Conservation (phyloP, 1,140 invertebrate genomes). For the Lepidotrigona ventralis region DNA sequence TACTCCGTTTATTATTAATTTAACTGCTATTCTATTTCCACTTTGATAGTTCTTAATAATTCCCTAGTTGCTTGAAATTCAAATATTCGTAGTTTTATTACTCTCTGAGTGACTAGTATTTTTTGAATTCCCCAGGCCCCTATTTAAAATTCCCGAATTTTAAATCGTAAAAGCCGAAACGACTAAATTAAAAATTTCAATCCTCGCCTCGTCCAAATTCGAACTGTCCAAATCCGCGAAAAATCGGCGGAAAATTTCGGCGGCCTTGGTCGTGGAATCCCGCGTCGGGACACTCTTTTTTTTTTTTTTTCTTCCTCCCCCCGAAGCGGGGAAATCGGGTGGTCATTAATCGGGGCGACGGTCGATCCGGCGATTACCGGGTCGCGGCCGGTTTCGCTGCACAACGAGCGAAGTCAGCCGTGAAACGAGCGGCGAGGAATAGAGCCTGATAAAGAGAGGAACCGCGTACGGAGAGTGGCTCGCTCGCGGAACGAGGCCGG, state of each 20-base stretch:
- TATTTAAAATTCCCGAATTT: not conserved
- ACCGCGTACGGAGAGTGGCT: no score
- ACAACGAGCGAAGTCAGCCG: slow-evolving; percentile 24
- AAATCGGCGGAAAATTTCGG: not conserved
- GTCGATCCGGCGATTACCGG: slow-evolving; percentile 20
- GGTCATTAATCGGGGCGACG: slow-evolving; percentile 9
- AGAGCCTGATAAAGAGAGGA: not conserved
- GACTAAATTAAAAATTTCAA: not conserved
- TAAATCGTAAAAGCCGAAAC: not conserved
- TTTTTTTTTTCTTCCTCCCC: not conserved
- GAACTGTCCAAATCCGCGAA: not conserved
- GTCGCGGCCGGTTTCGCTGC: slow-evolving; percentile 17
- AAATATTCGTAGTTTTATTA: no score
- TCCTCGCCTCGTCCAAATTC: not conserved
- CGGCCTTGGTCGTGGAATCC: not conserved
- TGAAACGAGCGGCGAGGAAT: slow-evolving; percentile 24
- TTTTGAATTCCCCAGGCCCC: not conserved
- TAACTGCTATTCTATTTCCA: not conserved
- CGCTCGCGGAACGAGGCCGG: slow-evolving; percentile 17
- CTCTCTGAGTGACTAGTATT: not conserved
- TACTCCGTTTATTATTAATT: not conserved
- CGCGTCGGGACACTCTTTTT: not conserved
- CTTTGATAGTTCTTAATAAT: no score
- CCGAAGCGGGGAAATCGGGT: not conserved
- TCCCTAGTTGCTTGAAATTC: no score